Base-by-base conservation (phyloP, 2,888 invertebrate species). In the Chromoteleia sp. region DNA sequence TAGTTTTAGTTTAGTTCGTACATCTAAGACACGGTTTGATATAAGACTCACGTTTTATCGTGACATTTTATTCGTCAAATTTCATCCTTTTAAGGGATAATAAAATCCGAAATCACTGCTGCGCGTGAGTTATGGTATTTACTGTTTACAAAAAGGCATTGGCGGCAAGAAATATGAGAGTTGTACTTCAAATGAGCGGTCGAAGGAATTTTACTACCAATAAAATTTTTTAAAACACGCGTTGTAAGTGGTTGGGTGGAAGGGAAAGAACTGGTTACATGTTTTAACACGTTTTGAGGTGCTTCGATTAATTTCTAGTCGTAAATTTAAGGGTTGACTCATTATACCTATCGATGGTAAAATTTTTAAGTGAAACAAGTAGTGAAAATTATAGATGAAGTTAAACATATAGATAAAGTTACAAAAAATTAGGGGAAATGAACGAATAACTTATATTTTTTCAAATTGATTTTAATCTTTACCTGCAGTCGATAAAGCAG, bases 31-130 rank as follows among this genome's bases (percentile, higher is more conserved):
- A 12, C 19, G 1, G 0, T 50, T 25, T 7, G 14, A 50, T 25
- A 50, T 29, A 14, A 14, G 7, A 36, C n/a, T 36, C 56, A 19
- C 19, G 36, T 36, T 8, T n/a, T 17, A 6, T 43, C 15, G 19
- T 7, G 59, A 29, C 10, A 19, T 43, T 43, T 59, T 59, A 43
- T 43, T 59, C 43, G 17, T 43, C 25, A 43, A 43, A 61, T 21
- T 30, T 41, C 8, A 25, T 25, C 48, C 36, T 21, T 61, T 73
- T 43, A 73, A 58, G 36, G 30, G 39, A 30, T 61, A 61, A 73
- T 73, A 56, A 70, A 70, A 70, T 70, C 12, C 8, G 17, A 45
- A 58, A 70, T 45, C 48, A 36, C 30, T 15, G 68, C 36, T 21
- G 14, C 21, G 4, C 29, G 30, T 67, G 67, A 45, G 15, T 58